Conservation (phyloP, 2,888 invertebrate species). For the Cantharis flavilabris region DNA sequence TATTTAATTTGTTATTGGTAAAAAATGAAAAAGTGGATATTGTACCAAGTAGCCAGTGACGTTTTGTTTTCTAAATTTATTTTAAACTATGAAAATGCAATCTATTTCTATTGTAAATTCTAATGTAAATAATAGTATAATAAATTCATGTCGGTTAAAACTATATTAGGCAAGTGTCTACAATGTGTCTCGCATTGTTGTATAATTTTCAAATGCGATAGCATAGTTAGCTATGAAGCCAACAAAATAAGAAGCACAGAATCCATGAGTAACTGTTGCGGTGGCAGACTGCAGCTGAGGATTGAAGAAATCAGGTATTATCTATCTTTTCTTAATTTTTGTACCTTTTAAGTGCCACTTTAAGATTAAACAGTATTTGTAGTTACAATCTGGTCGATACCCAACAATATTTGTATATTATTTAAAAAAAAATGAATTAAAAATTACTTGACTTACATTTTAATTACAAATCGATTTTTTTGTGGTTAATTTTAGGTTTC, state of each 20-base stretch:
- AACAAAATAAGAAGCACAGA: constrained; percentile 33
- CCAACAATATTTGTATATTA: constrained; percentile 20
- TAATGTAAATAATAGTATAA: background rate
- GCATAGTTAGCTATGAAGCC: constrained; percentile 43
- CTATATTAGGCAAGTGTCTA: constrained; percentile 34
- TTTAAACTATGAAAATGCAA: background rate
- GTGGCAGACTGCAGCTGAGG: constrained; percentile 45
- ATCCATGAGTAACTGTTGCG: constrained; percentile 36
- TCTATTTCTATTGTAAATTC: no score
- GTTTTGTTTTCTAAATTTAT: background rate
- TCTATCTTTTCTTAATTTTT: constrained; percentile 61
- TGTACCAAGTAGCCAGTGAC: background rate
- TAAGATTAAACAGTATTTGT: constrained; percentile 31
- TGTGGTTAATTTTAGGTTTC: background rate
- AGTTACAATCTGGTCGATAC: constrained; percentile 32
- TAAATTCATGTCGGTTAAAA: background rate
- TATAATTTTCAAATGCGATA: constrained; percentile 43
- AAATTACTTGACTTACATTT: background rate
- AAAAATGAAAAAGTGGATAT: background rate
- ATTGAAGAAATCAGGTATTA: constrained; percentile 63
- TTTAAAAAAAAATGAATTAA: background rate
- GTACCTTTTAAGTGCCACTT: constrained; percentile 49
- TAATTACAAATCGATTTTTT: constrained; percentile 8
- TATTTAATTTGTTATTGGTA: background rate
- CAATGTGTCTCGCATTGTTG: constrained; percentile 33